phyloP scores from a whole-genome alignment of 2,797 vertebrate species.

The Galaxias olidus region DNA sequence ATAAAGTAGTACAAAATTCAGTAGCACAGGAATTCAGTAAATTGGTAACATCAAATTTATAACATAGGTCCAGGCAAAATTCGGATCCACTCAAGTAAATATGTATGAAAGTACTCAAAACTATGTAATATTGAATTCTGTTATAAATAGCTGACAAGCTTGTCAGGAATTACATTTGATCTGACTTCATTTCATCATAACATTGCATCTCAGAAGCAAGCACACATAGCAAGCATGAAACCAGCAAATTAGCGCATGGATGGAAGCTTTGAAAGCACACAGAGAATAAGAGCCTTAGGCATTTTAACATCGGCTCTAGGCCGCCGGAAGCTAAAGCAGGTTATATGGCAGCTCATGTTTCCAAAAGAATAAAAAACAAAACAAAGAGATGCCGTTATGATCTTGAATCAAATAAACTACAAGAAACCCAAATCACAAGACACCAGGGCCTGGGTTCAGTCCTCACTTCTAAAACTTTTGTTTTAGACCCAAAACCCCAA shows the following conservation, averaged over 20 bases:
- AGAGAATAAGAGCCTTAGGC: conserved; percentile 10
- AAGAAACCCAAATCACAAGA: conserved; percentile 51
- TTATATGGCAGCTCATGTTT: conserved; percentile 43
- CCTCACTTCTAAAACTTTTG: conserved; percentile 11
- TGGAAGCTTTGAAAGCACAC: background rate
- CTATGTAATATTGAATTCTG: no score
- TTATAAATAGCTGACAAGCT: background rate
- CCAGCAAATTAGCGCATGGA: background rate
- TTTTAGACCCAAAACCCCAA: conserved; percentile 1
- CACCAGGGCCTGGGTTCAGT: conserved; percentile 54
- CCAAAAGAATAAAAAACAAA: conserved; percentile 45
- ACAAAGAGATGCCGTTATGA: conserved; percentile 59
- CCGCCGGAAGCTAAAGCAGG: conserved; percentile 33
- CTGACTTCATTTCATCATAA: conserved; percentile 1
- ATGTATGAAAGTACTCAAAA: no score
- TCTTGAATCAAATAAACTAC: conserved; percentile 52
- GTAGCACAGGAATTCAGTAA: no score
- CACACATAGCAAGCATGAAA: conserved; percentile 14
- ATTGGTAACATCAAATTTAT: no score
- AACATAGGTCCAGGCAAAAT: no score
- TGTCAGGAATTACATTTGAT: background rate
- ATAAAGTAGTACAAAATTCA: no score
- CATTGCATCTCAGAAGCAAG: conserved; percentile 11
- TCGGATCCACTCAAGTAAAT: no score
- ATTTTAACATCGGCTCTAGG: background rate